Conservation (phyloP, 2,113 vertebrate genomes). For the Orthochromis indermauri region DNA sequence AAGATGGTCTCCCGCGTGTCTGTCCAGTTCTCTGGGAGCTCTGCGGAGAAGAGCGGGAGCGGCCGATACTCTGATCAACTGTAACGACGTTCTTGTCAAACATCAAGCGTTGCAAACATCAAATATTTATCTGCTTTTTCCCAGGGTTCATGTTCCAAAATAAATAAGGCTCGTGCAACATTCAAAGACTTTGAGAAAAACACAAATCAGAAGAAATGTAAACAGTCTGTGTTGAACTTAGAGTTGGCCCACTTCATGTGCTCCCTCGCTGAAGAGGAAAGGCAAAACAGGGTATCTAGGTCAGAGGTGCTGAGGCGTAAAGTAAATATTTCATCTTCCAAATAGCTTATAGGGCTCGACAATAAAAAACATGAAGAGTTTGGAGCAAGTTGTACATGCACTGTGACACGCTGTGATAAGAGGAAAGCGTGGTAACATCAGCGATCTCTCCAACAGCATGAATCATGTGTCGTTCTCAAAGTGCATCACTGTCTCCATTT, state of each 20-base stretch:
- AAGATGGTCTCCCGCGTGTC: slow-evolving; percentile 88
- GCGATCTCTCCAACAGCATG: neutral
- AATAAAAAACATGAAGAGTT: neutral
- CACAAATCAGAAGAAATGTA: slow-evolving; percentile 18
- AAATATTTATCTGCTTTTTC: neutral
- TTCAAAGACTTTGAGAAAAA: neutral
- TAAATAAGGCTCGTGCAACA: neutral
- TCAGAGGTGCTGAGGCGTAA: slow-evolving; percentile 27
- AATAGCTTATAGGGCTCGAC: neutral
- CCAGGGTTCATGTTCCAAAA: neutral
- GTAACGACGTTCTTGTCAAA: neutral
- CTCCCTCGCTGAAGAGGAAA: neutral
- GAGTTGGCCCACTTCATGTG: slow-evolving; percentile 1
- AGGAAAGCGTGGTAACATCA: neutral
- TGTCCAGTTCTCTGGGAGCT: slow-evolving; percentile 93
- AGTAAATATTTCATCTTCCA: slow-evolving; percentile 24
- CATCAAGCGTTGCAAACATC: neutral
- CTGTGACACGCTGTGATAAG: slow-evolving; percentile 5
- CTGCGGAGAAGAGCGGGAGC: slow-evolving; percentile 48
- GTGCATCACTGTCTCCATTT: neutral
- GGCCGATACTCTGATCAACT: neutral
- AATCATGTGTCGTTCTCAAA: neutral
- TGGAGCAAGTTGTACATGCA: neutral
- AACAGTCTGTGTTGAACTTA: slow-evolving; percentile 9
- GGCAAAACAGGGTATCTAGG: slow-evolving; percentile 26